These are phyloP conservation scores for Conomelus anceps DNA, from an alignment of 2,888 invertebrate species.

Conservation along the genomic window DNA sequence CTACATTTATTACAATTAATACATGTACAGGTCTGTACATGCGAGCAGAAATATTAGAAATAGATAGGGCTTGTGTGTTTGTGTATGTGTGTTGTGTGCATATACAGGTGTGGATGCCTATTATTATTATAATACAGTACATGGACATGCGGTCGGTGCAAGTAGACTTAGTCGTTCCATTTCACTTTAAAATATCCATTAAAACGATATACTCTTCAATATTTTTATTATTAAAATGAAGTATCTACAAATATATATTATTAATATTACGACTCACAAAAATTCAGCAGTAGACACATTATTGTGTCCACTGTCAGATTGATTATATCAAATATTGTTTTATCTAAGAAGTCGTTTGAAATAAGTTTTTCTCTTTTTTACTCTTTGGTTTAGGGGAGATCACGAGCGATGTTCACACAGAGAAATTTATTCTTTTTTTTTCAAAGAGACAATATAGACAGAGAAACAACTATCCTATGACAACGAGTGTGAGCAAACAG, in stretches of 20 bases:
- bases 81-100: background rate
- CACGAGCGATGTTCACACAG: conserved; percentile 31
- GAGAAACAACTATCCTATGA: conserved; percentile 28
- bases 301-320: background rate
- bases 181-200: background rate
- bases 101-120: background rate
- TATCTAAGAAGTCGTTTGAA: background rate
- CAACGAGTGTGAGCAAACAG: conserved; percentile 22
- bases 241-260: background rate
- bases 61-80: background rate
- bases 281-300: background rate
- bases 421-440: conserved; percentile 3
- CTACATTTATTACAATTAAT: background rate
- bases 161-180: background rate
- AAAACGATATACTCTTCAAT: background rate
- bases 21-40: background rate
- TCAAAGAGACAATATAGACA: conserved; percentile 21
- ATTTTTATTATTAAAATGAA: background rate
- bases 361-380: background rate
- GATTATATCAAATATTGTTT: background rate
- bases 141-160: background rate
- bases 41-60: background rate
- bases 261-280: background rate
- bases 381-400: conserved; percentile 36
- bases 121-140: background rate